phyloP scores from a whole-genome alignment of 2,888 invertebrate genomes.

The Megaustenia siamemsis region DNA sequence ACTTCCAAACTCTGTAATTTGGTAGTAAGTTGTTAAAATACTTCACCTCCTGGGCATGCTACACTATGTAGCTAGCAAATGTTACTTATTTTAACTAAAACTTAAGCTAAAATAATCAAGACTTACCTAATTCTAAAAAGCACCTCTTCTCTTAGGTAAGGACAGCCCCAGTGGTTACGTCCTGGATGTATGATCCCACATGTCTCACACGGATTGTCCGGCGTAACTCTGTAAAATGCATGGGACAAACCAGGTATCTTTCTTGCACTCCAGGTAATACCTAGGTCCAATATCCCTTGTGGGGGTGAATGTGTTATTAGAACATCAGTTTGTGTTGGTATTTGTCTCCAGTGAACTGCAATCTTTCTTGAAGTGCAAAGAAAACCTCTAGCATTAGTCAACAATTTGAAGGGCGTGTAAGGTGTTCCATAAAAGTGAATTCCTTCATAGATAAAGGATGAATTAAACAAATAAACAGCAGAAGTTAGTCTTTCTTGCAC shows the following conservation, averaged over 20 bases:
- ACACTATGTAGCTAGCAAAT: too few relatives aligned
- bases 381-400: conserved; percentile 69
- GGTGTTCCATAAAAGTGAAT: conserved; percentile 75
- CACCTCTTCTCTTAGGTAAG: conserved; percentile 60
- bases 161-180: conserved; percentile 67
- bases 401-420: conserved; percentile 67
- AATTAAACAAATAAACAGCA: conserved; percentile 74
- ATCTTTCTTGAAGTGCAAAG: conserved; percentile 60
- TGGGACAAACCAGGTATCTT: conserved; percentile 46
- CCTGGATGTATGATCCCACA: conserved; percentile 59
- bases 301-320: conserved; percentile 76
- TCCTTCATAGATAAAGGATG: conserved; percentile 65
- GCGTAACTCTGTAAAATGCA: conserved; percentile 32
- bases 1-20: too few relatives aligned
- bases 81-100: too few relatives aligned
- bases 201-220: conserved; percentile 34
- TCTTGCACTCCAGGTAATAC: conserved; percentile 54
- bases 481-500: conserved; percentile 64
- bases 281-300: conserved; percentile 69
- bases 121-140: conserved; percentile 66
- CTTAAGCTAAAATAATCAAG: background rate
- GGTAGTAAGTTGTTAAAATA: too few relatives aligned
- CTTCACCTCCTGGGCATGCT: too few relatives aligned
- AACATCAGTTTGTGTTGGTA: conserved; percentile 72
- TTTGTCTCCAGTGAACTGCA: conserved; percentile 66